Conservation (phyloP, 2,113 vertebrate genomes). For the Pseudolaguvia tuberculata region DNA sequence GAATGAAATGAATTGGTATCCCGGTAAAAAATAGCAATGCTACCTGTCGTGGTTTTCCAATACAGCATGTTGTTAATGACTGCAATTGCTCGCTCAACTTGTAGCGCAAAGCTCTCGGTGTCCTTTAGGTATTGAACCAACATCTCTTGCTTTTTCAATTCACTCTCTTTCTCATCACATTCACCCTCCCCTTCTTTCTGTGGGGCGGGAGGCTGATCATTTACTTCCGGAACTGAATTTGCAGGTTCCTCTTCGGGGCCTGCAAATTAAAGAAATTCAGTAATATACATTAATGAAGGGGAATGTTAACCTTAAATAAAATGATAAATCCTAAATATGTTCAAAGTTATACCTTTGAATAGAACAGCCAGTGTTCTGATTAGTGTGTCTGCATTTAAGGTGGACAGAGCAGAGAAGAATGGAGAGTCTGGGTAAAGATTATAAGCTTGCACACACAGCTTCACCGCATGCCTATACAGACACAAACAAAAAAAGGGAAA, state of each 20-base stretch:
- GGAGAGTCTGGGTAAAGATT: conserved; percentile 66
- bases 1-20: not conserved
- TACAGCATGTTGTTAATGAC: conserved; percentile 87
- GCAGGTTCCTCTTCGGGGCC: conserved; percentile 61
- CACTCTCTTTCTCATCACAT: conserved; percentile 55
- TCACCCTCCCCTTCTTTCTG: conserved; percentile 43
- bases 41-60: conserved; percentile 85
- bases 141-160: conserved; percentile 88
- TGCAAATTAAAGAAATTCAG: conserved; percentile 32
- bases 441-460: conserved; percentile 69
- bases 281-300: not conserved
- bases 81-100: conserved; percentile 82
- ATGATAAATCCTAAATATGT: no score
- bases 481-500: no score
- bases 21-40: not conserved
- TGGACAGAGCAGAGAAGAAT: conserved; percentile 67
- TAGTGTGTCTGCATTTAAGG: conserved; percentile 56
- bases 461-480: conserved; percentile 73
- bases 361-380: conserved; percentile 73
- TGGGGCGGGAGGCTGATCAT: conserved; percentile 51
- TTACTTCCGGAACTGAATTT: conserved; percentile 38
- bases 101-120: conserved; percentile 81
- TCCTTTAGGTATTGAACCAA: conserved; percentile 90
- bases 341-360: conserved; percentile 75
- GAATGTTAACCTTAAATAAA: no score